Percentiles rank a stretch among this genome's conserved stretches.
These are phyloP conservation scores for Chondrilla cf. caribensis DNA, from an alignment of 37 sponge, comb jelly and placozoan species.

Conservation along the genomic window DNA sequence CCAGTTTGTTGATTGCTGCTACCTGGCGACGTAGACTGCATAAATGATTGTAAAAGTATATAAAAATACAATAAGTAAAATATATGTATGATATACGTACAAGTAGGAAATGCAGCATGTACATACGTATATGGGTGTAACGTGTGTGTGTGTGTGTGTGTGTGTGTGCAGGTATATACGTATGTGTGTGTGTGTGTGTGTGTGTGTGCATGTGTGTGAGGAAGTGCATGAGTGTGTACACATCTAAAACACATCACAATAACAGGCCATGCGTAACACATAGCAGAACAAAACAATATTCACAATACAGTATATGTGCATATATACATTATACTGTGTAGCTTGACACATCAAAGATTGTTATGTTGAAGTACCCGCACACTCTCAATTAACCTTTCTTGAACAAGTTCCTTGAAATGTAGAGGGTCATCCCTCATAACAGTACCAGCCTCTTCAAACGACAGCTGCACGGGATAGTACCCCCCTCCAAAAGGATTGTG, in stretches of 20 bases:
- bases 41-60: neutral
- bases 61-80: neutral
- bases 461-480: slow-evolving; percentile 89
- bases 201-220: too few relatives aligned
- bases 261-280: too few relatives aligned
- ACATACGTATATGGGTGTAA: neutral
- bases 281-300: too few relatives aligned
- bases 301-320: too few relatives aligned
- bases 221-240: too few relatives aligned
- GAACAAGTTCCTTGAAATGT: slow-evolving; percentile 78
- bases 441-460: slow-evolving; percentile 61
- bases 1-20: slow-evolving; percentile 84
- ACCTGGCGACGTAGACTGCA: slow-evolving; percentile 84
- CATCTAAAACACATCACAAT: too few relatives aligned
- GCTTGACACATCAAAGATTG: too few relatives aligned
- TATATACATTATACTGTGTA: too few relatives aligned
- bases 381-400: slow-evolving; percentile 78
- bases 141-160: neutral
- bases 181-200: too few relatives aligned
- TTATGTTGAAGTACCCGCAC: too few relatives aligned
- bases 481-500: slow-evolving; percentile 98
- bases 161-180: too few relatives aligned
- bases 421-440: slow-evolving; percentile 67
- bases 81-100: neutral
- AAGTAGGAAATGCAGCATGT: neutral